Conservation (phyloP, 2,113 vertebrate genomes). For the Platanista minor region DNA sequence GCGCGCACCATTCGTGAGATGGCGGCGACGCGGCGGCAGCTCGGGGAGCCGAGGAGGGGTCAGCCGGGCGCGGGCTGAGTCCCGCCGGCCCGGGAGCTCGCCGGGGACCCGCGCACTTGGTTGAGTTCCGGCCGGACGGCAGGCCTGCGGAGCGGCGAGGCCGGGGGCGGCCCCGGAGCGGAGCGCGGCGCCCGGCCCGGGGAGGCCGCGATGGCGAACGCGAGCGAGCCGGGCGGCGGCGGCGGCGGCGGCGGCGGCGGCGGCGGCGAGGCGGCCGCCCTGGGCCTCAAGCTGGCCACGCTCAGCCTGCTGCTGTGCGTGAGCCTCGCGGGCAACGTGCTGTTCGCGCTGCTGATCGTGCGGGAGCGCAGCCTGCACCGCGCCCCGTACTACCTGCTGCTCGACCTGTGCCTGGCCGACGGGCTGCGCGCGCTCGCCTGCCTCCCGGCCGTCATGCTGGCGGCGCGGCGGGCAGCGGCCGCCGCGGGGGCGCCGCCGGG, state of each 20-base stretch:
- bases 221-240: conserved; percentile 86
- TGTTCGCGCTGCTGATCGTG: conserved; percentile 91
- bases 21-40: conserved; percentile 57
- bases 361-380: conserved; percentile 91
- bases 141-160: conserved; percentile 43
- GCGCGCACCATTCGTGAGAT: conserved; percentile 68
- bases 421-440: conserved; percentile 92
- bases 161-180: conserved; percentile 84
- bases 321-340: conserved; percentile 92
- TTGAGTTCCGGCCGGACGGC: background rate
- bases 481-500: conserved; percentile 82
- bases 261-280: conserved; percentile 82
- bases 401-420: conserved; percentile 95
- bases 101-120: conserved; percentile 44
- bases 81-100: conserved; percentile 35
- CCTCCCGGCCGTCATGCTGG: conserved; percentile 95
- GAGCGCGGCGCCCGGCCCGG: conserved; percentile 78
- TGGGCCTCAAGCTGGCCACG: conserved; percentile 89
- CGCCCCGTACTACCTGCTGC: conserved; percentile 94
- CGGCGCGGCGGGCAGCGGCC: conserved; percentile 87
- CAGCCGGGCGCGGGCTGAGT: conserved; percentile 42
- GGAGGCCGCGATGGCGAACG: conserved; percentile 89
- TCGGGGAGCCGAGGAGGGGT: conserved; percentile 18
- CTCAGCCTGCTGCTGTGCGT: conserved; percentile 91
- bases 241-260: conserved; percentile 82